Base-by-base conservation (phyloP, 2,113 vertebrate genomes). In the Thalassoma bifasciatum region DNA sequence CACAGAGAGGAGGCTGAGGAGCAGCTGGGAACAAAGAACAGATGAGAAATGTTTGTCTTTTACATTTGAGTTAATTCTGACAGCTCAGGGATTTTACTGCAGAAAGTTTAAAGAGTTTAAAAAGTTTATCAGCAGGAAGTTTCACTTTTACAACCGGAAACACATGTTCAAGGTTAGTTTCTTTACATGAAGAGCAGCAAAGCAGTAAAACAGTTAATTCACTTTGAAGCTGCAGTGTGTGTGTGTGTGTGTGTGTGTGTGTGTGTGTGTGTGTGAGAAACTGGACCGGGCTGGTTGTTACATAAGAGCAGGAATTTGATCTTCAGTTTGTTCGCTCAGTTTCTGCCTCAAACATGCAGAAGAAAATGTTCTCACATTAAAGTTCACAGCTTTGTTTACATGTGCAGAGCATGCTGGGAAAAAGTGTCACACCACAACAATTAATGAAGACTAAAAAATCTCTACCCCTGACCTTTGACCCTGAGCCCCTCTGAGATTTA, bases 271-370 rank as follows among this genome's bases (percentile, higher is more conserved):
- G 19, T 67, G 16, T 51, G 22, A 21, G 56, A 38, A 38, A 8
- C 57, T 71, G 64, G 51, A 71, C 56, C n/a, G 6, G 47, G 22
- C 56, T 49, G 50, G 16, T 0, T 17, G 57, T 77, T 73, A 70
- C 54, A 19, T 73, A 77, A 82, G 72, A 40, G 63, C 2, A 54
- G 38, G 54, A 69, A 66, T 75, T 11, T 72, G 72, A 81, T 67
- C 68, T 23, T 53, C 56, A 34, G 49, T 13, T 17, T 36, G 26
- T 37, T 59, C 21, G 13, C 1, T 10, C 40, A 22, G 38, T 1
- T 21, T 14, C 40, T 40, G 61, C n/a, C 37, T 38, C 2, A 30
- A 30, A 30, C 6, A 6, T 30, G 30, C 3, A 30, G 3, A 30
- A 30, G 6, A 30, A 30, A 30, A 3, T 4, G 30, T 30, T 30